Conservation (phyloP, 2,797 vertebrate genomes). For the Acanthurus tractus region DNA sequence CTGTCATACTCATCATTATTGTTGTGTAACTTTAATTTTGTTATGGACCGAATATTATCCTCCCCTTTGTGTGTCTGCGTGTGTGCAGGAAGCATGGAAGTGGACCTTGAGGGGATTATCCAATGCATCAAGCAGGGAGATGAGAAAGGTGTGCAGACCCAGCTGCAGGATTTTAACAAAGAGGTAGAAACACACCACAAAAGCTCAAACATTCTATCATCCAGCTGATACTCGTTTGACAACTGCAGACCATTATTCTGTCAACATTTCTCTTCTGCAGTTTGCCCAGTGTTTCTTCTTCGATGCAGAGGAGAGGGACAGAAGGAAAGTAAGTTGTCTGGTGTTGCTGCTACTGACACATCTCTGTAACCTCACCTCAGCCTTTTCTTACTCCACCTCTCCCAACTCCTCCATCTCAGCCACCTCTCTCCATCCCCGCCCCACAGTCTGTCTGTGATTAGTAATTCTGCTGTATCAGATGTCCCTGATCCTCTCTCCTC, state of each 20-base stretch:
- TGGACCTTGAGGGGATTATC: slow-evolving; percentile 84
- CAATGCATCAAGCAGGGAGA: slow-evolving; percentile 82
- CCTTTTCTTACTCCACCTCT: neutral
- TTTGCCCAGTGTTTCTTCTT: slow-evolving; percentile 84
- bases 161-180: slow-evolving; percentile 83
- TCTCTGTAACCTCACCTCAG: neutral
- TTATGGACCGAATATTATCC: slow-evolving; percentile 41
- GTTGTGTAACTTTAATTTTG: slow-evolving; percentile 64
- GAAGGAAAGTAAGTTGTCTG: slow-evolving; percentile 65
- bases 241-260: neutral
- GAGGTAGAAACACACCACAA: slow-evolving; percentile 71
- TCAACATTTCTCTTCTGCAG: slow-evolving; percentile 49
- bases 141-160: slow-evolving; percentile 74
- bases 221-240: neutral
- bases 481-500: slow-evolving; percentile 75
- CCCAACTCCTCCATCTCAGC: neutral
- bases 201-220: neutral
- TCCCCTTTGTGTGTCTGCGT: slow-evolving; percentile 8
- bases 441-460: slow-evolving; percentile 70
- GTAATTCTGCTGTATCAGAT: slow-evolving; percentile 80
- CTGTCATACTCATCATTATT: slow-evolving; percentile 9
- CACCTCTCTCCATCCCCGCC: slow-evolving; percentile 10
- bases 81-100: slow-evolving; percentile 71
- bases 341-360: neutral
- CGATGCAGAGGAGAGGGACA: slow-evolving; percentile 74